Base-by-base conservation (phyloP, 2,888 invertebrate genomes). In the Sinotaia quadrata region DNA sequence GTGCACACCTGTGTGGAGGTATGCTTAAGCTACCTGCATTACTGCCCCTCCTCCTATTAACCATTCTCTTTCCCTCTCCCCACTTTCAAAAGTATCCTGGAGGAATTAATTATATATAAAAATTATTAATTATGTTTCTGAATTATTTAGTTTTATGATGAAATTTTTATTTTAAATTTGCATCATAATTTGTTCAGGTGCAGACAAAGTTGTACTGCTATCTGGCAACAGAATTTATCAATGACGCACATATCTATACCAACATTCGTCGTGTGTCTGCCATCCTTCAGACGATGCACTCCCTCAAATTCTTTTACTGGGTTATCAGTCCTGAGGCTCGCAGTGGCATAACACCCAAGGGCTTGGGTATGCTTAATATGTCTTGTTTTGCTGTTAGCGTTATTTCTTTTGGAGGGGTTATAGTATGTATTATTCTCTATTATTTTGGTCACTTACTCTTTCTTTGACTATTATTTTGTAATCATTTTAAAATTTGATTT, bases 231-330 rank as follows among this genome's bases (percentile, higher is more conserved):
- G 98, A 99, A 89, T 99, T 99, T 90, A 91, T 99, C 71, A 95
- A 95, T 72, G 97, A 98, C 89, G 96, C 97, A 2, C 97, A 97
- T 89, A 97, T 98, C 85, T 98, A 98, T 90, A 96, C 95, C 83
- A 97, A 96, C 89, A 97, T 98, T 65, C 91, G 98, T 66, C 91
- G 99, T 65, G 97, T 99, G 73, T 97, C 97, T 83, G 98, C 98
- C 1, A 97, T 98, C 0, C 91, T 99, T 58, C 98, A 99, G 90
- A 97, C 98, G 33, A 96, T 99, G 79, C 98, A 99, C 89, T 97
- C 99, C 3, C 91, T 99, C 75, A 99, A 99, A 90, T 98, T 96
- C 89, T 99, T 98, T 90, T 99, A 99, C 89, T 99, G 98, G 98
- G 95, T 99, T 56, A 94, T 95, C 71, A 97, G 97, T 91, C 98